These are phyloP conservation scores for Pangasius larnaudii DNA, from an alignment of 2,797 vertebrate species.

Conservation along the genomic window DNA sequence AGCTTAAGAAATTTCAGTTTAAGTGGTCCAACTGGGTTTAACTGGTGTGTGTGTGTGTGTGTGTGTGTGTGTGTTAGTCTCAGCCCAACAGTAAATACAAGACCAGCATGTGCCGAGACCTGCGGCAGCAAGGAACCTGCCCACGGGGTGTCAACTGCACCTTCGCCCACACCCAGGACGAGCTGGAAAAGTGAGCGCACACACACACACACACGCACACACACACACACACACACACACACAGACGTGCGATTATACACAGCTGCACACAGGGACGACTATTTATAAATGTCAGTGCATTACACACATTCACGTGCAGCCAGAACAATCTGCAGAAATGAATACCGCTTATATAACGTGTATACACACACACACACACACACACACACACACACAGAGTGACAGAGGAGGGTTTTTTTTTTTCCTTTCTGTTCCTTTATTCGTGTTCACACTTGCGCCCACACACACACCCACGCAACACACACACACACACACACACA, in stretches of 20 bases:
- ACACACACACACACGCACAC: constrained; percentile 28
- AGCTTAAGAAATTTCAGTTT: neutral
- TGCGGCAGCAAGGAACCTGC: constrained; percentile 93
- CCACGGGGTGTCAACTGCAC: constrained; percentile 93
- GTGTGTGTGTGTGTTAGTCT: constrained; percentile 74
- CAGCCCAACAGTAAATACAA: constrained; percentile 97
- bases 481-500: neutral
- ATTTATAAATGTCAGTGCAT: neutral
- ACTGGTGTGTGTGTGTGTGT: neutral
- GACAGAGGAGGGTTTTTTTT: neutral
- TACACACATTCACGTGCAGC: neutral
- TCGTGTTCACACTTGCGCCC: neutral
- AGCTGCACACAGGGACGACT: neutral
- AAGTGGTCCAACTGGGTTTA: neutral
- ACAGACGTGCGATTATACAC: neutral
- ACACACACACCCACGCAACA: neutral
- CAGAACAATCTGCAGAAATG: neutral
- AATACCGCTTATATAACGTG: neutral
- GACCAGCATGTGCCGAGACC: constrained; percentile 97
- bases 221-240: constrained; percentile 20
- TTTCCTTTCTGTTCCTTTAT: neutral
- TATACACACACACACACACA: neutral
- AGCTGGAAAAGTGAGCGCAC: constrained; percentile 92
- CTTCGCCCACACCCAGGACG: constrained; percentile 96
- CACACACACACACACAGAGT: no score